Evolutionary conservation across 2,797 vertebrate genomes (phyloP).

Genomic region (Pseudomugil gertrudae): DNA sequence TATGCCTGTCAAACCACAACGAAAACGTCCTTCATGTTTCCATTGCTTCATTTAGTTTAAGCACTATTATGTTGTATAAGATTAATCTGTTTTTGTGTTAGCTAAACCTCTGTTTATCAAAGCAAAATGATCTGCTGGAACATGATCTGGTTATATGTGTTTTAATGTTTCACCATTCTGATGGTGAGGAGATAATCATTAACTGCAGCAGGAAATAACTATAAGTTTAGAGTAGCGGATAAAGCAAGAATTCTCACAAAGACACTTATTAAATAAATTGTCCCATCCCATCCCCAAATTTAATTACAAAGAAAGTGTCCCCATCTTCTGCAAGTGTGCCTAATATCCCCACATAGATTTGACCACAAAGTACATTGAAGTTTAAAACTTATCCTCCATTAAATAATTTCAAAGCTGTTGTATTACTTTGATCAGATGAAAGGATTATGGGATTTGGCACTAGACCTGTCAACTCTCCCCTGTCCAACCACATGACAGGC

Average conservation of each 20-base stretch:
- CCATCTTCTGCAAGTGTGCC: slow-evolving; percentile 12
- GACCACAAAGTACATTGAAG: slow-evolving; percentile 42
- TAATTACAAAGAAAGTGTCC: neutral
- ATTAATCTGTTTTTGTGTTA: neutral
- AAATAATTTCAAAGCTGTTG: slow-evolving; percentile 82
- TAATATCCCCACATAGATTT: slow-evolving; percentile 25
- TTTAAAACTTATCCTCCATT: slow-evolving; percentile 68
- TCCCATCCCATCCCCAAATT: neutral
- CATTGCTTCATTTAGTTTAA: neutral
- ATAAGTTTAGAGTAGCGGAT: slow-evolving; percentile 16
- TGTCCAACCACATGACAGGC: slow-evolving; percentile 52
- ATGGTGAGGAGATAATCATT: neutral
- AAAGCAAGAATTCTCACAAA: slow-evolving; percentile 1
- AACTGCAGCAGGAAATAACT: slow-evolving; percentile 10
- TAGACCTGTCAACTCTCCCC: slow-evolving; percentile 64
- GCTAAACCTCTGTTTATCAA: neutral
- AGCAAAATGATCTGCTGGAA: neutral
- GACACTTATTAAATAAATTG: slow-evolving; percentile 8
- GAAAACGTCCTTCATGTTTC: neutral
- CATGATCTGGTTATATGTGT: slow-evolving; percentile 17
- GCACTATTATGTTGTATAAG: neutral
- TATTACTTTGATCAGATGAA: slow-evolving; percentile 82
- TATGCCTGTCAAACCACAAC: neutral
- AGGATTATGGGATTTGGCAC: slow-evolving; percentile 81
- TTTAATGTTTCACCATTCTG: slow-evolving; percentile 14